Evolutionary conservation across 2,797 vertebrate genomes (phyloP).

Genomic region (Notolabrus celidotus): DNA sequence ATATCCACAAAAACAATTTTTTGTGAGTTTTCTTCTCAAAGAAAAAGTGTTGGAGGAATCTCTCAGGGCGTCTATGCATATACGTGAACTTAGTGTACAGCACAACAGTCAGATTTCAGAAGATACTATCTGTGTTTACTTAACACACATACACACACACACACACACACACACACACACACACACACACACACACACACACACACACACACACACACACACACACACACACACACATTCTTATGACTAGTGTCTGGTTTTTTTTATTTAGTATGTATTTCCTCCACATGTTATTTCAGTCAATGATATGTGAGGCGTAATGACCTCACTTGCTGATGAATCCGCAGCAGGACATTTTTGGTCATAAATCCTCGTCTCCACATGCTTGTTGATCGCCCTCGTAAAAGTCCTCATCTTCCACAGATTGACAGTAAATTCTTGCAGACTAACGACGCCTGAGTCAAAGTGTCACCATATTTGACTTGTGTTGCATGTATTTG

Average conservation of each 20-base stretch:
- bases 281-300: neutral
- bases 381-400: conserved; percentile 13
- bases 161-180: too few species aligned
- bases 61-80: neutral
- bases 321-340: conserved; percentile 2
- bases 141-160: neutral
- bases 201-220: too few species aligned
- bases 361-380: conserved; percentile 17
- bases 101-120: neutral
- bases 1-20: too few species aligned
- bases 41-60: neutral
- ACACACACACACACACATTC: neutral
- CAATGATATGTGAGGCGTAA: conserved; percentile 9
- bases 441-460: conserved; percentile 8
- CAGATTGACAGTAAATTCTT: conserved; percentile 42
- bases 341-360: neutral
- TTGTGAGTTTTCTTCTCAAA: too few species aligned
- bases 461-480: conserved; percentile 15
- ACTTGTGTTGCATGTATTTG: conserved; percentile 39
- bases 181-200: too few species aligned
- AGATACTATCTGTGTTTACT: neutral
- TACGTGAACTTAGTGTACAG: conserved; percentile 5
- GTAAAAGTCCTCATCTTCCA: conserved; percentile 40
- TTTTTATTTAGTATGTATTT: neutral
- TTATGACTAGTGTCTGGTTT: neutral